Evolutionary conservation across 1,140 invertebrate species (phyloP), one percentile per base, ranked within the genome.

Genomic region (Fopius arisanus): DNA sequence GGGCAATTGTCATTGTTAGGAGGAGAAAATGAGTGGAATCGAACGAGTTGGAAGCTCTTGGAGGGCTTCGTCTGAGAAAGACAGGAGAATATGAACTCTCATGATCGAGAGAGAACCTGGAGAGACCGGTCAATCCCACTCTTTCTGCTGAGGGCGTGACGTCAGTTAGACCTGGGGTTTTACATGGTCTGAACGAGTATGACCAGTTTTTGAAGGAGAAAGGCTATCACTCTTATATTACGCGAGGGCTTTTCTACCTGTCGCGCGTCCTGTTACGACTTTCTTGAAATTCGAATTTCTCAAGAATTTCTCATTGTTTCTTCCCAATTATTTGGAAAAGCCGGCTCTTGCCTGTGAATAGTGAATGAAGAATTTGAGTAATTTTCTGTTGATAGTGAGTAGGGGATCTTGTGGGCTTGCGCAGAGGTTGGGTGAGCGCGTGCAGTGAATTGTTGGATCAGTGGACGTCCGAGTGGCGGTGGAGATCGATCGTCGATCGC

Each of bases 111-210:
- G 29, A 67, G 51, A 65, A 31, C 68, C 51, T 74, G 63, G 59
- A 68, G 43, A 72, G 82, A 82, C 77, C 76, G 78, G 75, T 79
- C 67, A 80, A 59, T 82, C 84, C 82, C 84, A 84, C 82, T 83
- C 79, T 80, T 77, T 76, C 51, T n/a, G 37, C n/a, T 26, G n/a
- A 29, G 67, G 40, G 29, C 41, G 77, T 86, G 84, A 85, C 84
- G 84, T 86, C 82, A 83, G 79, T 51, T 21, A 51, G 43, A 51
- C 54, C 54, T 28, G 19, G 23, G 21, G 19, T 21, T 59, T 59
- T 7, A 59, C 19, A 51, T 48, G 0, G 43, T 48, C 19, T 10
- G 14, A 59, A 59, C 9, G 7, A 26, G 54, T 59, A 28, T 59
- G 54, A 59, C 54, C 54, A 59, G 54, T 59, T 59, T 59, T 59